Evolutionary conservation across 2,888 invertebrate species (phyloP).

Genomic region (Amorpha juglandis): DNA sequence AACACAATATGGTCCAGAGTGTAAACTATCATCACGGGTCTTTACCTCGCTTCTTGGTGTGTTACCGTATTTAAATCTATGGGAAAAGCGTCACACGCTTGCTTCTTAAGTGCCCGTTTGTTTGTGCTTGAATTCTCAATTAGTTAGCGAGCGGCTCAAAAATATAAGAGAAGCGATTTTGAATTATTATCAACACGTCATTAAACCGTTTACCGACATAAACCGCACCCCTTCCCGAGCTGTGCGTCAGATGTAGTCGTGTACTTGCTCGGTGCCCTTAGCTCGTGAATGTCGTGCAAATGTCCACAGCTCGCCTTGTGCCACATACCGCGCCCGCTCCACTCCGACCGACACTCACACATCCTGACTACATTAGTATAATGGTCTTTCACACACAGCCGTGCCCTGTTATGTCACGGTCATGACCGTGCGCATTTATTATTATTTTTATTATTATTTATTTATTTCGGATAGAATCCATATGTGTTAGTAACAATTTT

Average conservation of each 20-base stretch:
- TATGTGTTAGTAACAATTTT: no score
- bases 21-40: no score
- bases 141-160: no score
- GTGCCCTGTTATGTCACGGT: background rate
- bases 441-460: no score
- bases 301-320: conserved; percentile 51
- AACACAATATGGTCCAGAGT: no score
- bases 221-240: background rate
- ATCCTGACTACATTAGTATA: background rate
- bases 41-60: no score
- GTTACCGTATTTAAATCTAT: no score
- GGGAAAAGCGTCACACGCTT: no score
- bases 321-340: conserved; percentile 31
- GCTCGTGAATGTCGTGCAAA: conserved; percentile 36
- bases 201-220: background rate
- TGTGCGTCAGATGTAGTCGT: background rate
- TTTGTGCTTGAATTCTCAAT: no score
- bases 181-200: background rate
- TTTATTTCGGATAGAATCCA: no score
- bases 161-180: no score
- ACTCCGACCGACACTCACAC: background rate
- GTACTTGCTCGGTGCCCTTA: background rate
- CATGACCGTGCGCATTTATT: background rate
- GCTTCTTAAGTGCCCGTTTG: no score
- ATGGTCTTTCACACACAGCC: background rate